phyloP scores from a whole-genome alignment of 2,797 vertebrate species.

The Rhadinocentrus ornatus region DNA sequence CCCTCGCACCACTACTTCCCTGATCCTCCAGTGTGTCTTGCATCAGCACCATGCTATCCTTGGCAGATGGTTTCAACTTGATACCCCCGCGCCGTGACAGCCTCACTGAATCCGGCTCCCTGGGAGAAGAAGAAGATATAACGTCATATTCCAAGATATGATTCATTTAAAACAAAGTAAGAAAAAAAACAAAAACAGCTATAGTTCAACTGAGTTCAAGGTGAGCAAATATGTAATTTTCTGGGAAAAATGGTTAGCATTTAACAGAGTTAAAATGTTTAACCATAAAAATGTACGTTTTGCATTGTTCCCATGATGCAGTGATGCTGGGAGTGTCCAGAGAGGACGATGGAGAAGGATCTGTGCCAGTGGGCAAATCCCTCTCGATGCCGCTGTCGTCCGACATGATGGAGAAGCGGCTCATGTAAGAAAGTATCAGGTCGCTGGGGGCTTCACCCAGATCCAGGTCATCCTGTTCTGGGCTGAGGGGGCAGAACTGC shows the following conservation, averaged over 20 bases:
- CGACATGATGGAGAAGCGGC: conserved; percentile 89
- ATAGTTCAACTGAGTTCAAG: neutral
- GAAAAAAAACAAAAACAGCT: no score
- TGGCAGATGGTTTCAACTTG: conserved; percentile 82
- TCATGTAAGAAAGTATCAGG: conserved; percentile 67
- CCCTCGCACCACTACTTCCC: conserved; percentile 66
- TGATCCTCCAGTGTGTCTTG: conserved; percentile 81
- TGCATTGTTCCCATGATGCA: conserved; percentile 31
- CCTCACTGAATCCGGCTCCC: conserved; percentile 69
- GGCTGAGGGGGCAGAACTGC: conserved; percentile 68
- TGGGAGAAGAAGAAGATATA: conserved; percentile 18
- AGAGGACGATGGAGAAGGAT: conserved; percentile 18
- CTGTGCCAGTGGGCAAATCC: conserved; percentile 81
- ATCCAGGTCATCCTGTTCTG: conserved; percentile 84
- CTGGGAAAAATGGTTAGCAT: no score
- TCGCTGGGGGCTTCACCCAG: conserved; percentile 79
- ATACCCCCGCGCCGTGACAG: conserved; percentile 87
- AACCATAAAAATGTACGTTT: conserved; percentile 46
- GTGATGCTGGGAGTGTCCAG: conserved; percentile 35
- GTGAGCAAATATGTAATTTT: no score
- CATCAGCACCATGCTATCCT: conserved; percentile 82
- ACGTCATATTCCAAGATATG: neutral
- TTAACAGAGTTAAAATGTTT: neutral
- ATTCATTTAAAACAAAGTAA: neutral
- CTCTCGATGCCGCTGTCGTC: conserved; percentile 94